Conservation (phyloP, 2,113 vertebrate species). For the Uria lomvia region DNA sequence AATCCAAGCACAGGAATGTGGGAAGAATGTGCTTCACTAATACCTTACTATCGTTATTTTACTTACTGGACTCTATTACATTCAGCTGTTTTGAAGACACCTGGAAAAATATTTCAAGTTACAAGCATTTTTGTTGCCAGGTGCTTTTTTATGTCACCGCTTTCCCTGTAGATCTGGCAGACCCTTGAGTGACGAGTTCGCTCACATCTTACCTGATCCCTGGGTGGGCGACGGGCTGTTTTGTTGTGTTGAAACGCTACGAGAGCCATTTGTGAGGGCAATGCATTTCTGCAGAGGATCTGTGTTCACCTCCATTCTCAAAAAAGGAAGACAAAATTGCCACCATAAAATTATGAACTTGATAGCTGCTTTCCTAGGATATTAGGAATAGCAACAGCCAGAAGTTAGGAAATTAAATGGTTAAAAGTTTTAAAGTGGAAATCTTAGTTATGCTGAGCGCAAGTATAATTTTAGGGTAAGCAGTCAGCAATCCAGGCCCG, state of each 20-base stretch:
- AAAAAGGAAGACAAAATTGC: not conserved
- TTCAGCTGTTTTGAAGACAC: not conserved
- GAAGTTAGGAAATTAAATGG: not conserved
- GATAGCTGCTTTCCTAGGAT: not conserved
- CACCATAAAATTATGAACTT: not conserved
- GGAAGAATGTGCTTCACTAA: not conserved
- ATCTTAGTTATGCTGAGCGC: accelerated
- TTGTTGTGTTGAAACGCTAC: not conserved
- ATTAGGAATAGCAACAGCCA: not conserved
- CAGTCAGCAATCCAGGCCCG: not conserved
- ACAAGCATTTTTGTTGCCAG: not conserved
- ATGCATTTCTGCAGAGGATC: not conserved
- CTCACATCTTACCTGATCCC: not conserved
- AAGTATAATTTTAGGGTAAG: not conserved
- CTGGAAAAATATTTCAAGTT: not conserved
- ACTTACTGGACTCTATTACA: not conserved
- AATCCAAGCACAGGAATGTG: not conserved
- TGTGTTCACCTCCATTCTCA: not conserved
- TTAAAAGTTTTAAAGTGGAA: not conserved
- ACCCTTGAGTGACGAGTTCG: not conserved
- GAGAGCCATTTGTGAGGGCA: not conserved
- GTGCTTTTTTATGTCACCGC: not conserved
- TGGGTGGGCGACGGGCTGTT: not conserved
- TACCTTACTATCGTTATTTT: not conserved
- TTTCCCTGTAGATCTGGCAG: not conserved